phyloP scores from a whole-genome alignment of 2,888 invertebrate species.

The Drosophila kambysellisi region DNA sequence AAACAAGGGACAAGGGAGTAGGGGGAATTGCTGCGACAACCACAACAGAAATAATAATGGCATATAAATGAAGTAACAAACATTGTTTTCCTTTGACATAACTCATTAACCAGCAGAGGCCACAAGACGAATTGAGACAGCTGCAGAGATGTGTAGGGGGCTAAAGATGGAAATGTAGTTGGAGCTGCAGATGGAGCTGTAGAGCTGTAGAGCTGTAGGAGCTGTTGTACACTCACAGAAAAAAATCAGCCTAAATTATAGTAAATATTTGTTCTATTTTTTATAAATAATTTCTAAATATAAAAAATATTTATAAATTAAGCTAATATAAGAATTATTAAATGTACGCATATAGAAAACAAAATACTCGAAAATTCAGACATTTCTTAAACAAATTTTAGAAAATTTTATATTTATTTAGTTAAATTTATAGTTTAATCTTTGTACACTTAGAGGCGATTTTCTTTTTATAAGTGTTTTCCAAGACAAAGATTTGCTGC shows the following conservation, averaged over 20 bases:
- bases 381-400: fast-evolving
- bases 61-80: slow-evolving; percentile 82
- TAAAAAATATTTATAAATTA: not conserved
- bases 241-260: no score
- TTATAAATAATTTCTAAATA: no score
- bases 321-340: not conserved
- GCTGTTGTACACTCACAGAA: not conserved
- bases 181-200: not conserved
- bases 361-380: not conserved
- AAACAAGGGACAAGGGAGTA: slow-evolving; percentile 30
- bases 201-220: not conserved
- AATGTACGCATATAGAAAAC: not conserved
- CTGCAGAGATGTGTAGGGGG: slow-evolving; percentile 3
- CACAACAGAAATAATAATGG: slow-evolving; percentile 79
- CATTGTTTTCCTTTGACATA: slow-evolving; percentile 84
- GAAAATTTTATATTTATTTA: not conserved
- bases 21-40: slow-evolving; percentile 43
- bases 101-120: slow-evolving; percentile 81
- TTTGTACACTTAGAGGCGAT: not conserved
- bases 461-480: not conserved
- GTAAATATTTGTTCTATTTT: no score
- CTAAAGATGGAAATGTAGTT: slow-evolving; percentile 1
- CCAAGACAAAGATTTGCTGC: slow-evolving; percentile 14
- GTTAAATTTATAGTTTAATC: not conserved
- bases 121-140: slow-evolving; percentile 53